Conservation (phyloP, 2,888 invertebrate species). For the Ypsolopha sequella region DNA sequence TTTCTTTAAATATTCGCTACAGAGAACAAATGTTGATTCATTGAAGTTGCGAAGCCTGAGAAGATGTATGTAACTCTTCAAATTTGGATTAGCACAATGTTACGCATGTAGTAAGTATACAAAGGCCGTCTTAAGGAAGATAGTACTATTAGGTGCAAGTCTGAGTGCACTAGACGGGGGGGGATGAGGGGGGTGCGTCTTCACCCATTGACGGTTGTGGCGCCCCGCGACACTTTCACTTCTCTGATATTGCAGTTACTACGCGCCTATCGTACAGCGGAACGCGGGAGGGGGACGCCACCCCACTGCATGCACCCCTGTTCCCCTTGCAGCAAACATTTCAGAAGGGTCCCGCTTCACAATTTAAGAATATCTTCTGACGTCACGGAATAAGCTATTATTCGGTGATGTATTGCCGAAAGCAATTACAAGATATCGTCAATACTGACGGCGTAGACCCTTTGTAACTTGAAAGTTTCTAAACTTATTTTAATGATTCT, state of each 20-base stretch:
- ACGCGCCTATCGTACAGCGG: slow-evolving; percentile 63
- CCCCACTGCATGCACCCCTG: slow-evolving; percentile 61
- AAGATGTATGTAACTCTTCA: too few species aligned
- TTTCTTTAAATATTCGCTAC: too few species aligned
- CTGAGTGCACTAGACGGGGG: slow-evolving; percentile 54
- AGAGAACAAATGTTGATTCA: too few species aligned
- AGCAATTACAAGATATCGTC: not conserved
- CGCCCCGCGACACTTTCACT: slow-evolving; percentile 70
- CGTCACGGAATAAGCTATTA: not conserved
- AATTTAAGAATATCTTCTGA: slow-evolving; percentile 43
- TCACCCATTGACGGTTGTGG: slow-evolving; percentile 70
- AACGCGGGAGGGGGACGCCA: slow-evolving; percentile 34
- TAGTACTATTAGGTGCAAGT: slow-evolving; percentile 60
- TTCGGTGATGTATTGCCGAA: not conserved
- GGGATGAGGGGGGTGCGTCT: slow-evolving; percentile 49
- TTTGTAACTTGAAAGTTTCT: too few species aligned
- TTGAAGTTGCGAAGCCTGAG: too few species aligned
- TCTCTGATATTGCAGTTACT: slow-evolving; percentile 69
- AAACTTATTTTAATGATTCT: too few species aligned
- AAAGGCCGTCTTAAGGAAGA: slow-evolving; percentile 27
- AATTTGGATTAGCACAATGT: too few species aligned
- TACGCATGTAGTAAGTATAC: not conserved
- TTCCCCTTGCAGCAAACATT: slow-evolving; percentile 30
- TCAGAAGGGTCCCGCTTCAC: slow-evolving; percentile 43
- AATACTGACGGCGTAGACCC: not conserved